Percentiles rank a stretch among this genome's conserved stretches.
Evolutionary conservation across 2,888 invertebrate species (phyloP).

Genomic region (Coleophora deauratella): DNA sequence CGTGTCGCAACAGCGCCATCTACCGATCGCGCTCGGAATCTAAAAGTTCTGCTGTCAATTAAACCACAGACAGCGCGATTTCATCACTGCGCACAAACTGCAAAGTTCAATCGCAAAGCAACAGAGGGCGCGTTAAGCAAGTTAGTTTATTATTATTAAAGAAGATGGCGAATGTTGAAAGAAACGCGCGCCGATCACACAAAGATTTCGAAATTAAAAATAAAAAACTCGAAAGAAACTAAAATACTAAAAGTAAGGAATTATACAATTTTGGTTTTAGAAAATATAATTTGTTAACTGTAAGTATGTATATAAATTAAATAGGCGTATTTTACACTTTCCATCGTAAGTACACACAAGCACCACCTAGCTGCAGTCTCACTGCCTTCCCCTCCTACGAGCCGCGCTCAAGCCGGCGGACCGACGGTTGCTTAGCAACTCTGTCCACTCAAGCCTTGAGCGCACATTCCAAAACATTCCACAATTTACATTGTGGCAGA

Average conservation of each 20-base stretch:
- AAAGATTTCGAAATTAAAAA: conserved; percentile 23
- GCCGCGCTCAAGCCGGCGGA: neutral
- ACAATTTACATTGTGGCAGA: neutral
- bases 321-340: conserved; percentile 42
- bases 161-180: neutral
- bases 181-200: conserved; percentile 43
- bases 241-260: conserved; percentile 31
- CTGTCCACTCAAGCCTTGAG: conserved; percentile 28
- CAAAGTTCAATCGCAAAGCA: neutral
- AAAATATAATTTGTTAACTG: conserved; percentile 16
- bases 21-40: neutral
- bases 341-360: conserved; percentile 69
- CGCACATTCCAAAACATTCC: conserved; percentile 1
- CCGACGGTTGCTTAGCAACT: conserved; percentile 19
- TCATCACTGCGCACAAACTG: neutral
- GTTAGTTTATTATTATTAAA: too few species aligned
- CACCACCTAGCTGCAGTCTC: conserved; percentile 61
- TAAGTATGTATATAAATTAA: conserved; percentile 42
- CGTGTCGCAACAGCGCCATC: neutral
- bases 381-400: conserved; percentile 50
- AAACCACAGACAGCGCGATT: too few species aligned
- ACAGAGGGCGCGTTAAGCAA: conserved; percentile 21
- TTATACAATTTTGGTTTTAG: conserved; percentile 23
- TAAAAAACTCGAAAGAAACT: conserved; percentile 26
- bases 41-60: too few species aligned